phyloP scores from a whole-genome alignment of 2,888 invertebrate species.

The Sceliomorpha sp. region DNA sequence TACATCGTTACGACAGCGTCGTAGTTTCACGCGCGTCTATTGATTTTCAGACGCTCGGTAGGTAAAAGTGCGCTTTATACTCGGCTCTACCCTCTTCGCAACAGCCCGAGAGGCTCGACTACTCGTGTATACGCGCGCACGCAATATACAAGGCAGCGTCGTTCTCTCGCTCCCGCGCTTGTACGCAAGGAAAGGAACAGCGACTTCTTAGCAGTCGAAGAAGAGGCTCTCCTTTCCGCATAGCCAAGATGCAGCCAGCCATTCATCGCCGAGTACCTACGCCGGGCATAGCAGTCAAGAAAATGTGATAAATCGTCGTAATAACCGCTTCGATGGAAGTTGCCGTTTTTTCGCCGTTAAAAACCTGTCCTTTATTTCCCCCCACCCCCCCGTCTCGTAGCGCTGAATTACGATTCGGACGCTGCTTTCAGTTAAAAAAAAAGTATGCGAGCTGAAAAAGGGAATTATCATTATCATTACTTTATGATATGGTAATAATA shows the following conservation, averaged over 20 bases:
- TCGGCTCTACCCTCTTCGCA: constrained; percentile 59
- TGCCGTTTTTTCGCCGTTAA: constrained; percentile 29
- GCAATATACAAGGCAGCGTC: background rate
- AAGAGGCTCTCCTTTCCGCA: constrained; percentile 80
- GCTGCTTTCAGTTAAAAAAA: constrained; percentile 32
- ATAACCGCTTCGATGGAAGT: constrained; percentile 64
- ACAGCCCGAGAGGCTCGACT: constrained; percentile 56
- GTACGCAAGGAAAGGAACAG: constrained; percentile 46
- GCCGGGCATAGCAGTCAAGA: constrained; percentile 53
- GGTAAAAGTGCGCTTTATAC: constrained; percentile 59
- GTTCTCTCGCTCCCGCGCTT: constrained; percentile 29
- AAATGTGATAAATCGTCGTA: constrained; percentile 66
- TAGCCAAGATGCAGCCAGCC: constrained; percentile 79
- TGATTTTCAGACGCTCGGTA: constrained; percentile 68
- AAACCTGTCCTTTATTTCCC: constrained; percentile 36
- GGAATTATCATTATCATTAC: too few relatives aligned
- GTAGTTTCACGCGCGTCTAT: constrained; percentile 61
- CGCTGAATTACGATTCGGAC: constrained; percentile 52
- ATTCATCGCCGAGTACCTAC: constrained; percentile 61
- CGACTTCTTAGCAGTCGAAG: constrained; percentile 57
- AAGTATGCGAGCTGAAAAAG: constrained; percentile 21
- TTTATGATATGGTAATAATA: too few relatives aligned
- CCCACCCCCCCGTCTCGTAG: constrained; percentile 19
- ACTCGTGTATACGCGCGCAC: constrained; percentile 52
- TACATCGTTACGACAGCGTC: constrained; percentile 39